Conservation (phyloP, 2,888 invertebrate species). For the Noctua janthe region DNA sequence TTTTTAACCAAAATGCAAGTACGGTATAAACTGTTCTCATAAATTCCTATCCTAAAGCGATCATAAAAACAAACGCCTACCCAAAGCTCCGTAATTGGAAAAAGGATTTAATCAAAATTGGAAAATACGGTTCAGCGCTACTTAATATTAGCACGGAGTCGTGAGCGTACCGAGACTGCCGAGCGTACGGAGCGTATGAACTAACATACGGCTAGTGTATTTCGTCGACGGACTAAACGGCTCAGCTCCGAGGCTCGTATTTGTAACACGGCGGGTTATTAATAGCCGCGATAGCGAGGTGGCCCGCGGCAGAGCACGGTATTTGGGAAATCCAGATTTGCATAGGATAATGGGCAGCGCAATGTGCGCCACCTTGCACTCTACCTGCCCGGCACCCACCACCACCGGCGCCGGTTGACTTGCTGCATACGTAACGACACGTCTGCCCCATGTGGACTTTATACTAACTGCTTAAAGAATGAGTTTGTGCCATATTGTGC, state of each 20-base stretch:
- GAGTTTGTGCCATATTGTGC: slow-evolving; percentile 29
- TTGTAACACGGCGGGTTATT: slow-evolving; percentile 87
- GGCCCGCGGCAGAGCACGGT: slow-evolving; percentile 86
- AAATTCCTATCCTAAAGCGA: slow-evolving; percentile 59
- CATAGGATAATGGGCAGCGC: slow-evolving; percentile 87
- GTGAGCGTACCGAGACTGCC: slow-evolving; percentile 61
- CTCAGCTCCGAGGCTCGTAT: slow-evolving; percentile 81
- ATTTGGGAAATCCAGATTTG: slow-evolving; percentile 89
- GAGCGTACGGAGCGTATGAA: slow-evolving; percentile 69
- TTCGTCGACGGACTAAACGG: slow-evolving; percentile 84
- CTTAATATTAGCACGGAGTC: slow-evolving; percentile 72
- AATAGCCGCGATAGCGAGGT: slow-evolving; percentile 88
- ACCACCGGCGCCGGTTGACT: slow-evolving; percentile 51
- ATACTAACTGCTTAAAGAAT: slow-evolving; percentile 55
- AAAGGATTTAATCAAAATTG: slow-evolving; percentile 76
- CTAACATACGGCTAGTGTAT: slow-evolving; percentile 83
- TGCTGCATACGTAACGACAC: slow-evolving; percentile 69
- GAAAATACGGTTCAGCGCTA: slow-evolving; percentile 71
- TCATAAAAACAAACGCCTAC: slow-evolving; percentile 69
- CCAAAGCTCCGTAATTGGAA: slow-evolving; percentile 70
- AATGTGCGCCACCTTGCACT: slow-evolving; percentile 73
- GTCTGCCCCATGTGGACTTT: slow-evolving; percentile 56
- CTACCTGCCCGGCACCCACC: slow-evolving; percentile 60
- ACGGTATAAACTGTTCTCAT: slow-evolving; percentile 28
- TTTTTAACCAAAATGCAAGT: slow-evolving; percentile 23